phyloP scores from a whole-genome alignment of 2,113 vertebrate species.

The Panthera leo region DNA sequence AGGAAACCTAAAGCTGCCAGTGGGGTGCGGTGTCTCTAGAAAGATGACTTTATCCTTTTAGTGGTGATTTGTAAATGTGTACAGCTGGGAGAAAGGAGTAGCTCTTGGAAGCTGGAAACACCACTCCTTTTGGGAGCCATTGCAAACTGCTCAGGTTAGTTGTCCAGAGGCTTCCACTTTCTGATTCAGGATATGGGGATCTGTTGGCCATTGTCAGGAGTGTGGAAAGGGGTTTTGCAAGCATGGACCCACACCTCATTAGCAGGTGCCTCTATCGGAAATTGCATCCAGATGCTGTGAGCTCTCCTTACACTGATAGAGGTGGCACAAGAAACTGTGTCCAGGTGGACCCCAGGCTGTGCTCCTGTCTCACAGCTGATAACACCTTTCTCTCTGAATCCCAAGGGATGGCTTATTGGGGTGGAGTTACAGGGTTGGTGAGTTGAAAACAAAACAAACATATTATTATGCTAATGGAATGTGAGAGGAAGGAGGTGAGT shows the following conservation, averaged over 20 bases:
- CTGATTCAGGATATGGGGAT: background rate
- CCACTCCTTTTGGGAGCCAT: background rate
- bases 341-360: background rate
- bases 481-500: conserved; percentile 20
- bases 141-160: background rate
- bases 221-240: background rate
- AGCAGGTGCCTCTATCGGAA: background rate
- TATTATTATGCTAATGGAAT: conserved; percentile 47
- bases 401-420: background rate
- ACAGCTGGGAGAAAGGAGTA: background rate
- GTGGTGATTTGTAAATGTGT: background rate
- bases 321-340: background rate
- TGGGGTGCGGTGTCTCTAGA: background rate
- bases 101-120: background rate
- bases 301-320: background rate
- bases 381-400: background rate
- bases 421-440: background rate
- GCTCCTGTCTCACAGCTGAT: background rate
- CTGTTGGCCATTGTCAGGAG: background rate
- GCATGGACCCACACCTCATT: background rate
- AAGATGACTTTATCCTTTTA: background rate
- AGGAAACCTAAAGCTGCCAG: background rate
- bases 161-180: background rate
- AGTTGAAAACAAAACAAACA: background rate
- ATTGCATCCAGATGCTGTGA: background rate